These are phyloP conservation scores for Esperia sulphurella DNA, from an alignment of 2,888 invertebrate genomes.

Conservation along the genomic window DNA sequence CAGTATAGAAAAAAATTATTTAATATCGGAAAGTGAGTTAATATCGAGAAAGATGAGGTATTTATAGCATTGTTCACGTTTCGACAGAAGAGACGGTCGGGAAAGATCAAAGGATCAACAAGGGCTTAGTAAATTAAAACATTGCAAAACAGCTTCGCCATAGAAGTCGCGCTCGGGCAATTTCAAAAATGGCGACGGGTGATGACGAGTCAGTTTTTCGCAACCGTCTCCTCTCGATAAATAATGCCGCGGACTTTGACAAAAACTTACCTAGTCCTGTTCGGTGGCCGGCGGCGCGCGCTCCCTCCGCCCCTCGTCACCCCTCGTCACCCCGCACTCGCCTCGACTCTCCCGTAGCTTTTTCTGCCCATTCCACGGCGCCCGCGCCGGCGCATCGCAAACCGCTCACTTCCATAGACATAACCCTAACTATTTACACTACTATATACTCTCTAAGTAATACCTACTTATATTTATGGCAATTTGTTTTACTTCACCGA, in stretches of 20 bases:
- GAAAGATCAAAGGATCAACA: conserved; percentile 52
- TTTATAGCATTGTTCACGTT: conserved; percentile 33
- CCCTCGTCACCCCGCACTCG: conserved; percentile 27
- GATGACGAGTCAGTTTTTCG: conserved; percentile 75
- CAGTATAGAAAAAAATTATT: not conserved
- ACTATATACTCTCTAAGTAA: conserved; percentile 65
- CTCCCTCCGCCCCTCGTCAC: conserved; percentile 54
- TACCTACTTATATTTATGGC: conserved; percentile 79
- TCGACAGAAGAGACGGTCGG: conserved; percentile 56
- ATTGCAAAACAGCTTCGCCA: conserved; percentile 66
- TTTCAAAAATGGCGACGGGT: conserved; percentile 71
- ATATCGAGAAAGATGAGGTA: not conserved
- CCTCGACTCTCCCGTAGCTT: conserved; percentile 38
- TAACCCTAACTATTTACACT: conserved; percentile 75
- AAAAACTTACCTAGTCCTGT: conserved; percentile 79
- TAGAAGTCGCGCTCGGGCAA: conserved; percentile 61
- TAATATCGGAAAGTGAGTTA: too few species aligned
- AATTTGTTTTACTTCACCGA: conserved; percentile 79
- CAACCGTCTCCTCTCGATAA: conserved; percentile 78
- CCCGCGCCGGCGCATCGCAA: conserved; percentile 49
- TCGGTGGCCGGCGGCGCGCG: conserved; percentile 71
- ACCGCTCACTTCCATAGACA: conserved; percentile 63
- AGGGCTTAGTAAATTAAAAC: conserved; percentile 67
- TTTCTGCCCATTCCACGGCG: conserved; percentile 73
- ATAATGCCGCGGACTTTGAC: conserved; percentile 77